Percentiles rank a stretch among this genome's conserved stretches.
phyloP scores from a whole-genome alignment of 1,140 invertebrate species.

The Limonius californicus region DNA sequence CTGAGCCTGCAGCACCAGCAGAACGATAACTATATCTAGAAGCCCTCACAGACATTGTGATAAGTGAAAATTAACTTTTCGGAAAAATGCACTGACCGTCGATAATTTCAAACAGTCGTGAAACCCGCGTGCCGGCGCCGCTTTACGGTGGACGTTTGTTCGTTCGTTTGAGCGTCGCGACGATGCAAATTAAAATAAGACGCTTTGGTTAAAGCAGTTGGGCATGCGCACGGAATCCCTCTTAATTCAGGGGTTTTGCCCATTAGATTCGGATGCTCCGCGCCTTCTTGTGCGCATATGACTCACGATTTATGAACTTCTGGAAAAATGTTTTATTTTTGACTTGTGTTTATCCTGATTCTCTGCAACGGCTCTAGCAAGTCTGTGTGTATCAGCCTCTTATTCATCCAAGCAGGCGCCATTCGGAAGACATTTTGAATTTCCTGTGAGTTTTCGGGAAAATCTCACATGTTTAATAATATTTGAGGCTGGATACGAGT shows the following conservation, averaged over 20 bases:
- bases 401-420: too few species aligned
- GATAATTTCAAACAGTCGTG: slow-evolving; percentile 38
- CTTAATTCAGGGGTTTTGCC: slow-evolving; percentile 20
- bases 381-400: not conserved
- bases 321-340: not conserved
- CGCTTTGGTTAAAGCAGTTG: slow-evolving; percentile 13
- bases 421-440: too few species aligned
- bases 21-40: slow-evolving; percentile 88
- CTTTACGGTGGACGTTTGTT: slow-evolving; percentile 46
- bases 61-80: slow-evolving; percentile 19
- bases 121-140: slow-evolving; percentile 45
- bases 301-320: not conserved
- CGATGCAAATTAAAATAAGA: slow-evolving; percentile 39
- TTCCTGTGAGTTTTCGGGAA: too few species aligned
- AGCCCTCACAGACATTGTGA: slow-evolving; percentile 66
- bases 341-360: not conserved
- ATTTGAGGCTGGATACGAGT: too few species aligned
- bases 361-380: not conserved
- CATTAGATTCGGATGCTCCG: slow-evolving; percentile 30
- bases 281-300: slow-evolving; percentile 16
- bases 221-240: slow-evolving; percentile 20
- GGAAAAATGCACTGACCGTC: slow-evolving; percentile 42
- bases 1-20: slow-evolving; percentile 68
- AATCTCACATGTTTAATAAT: too few species aligned
- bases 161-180: slow-evolving; percentile 48